Evolutionary conservation across 2,888 invertebrate genomes (phyloP).

Genomic region (Eilema sororculum): DNA sequence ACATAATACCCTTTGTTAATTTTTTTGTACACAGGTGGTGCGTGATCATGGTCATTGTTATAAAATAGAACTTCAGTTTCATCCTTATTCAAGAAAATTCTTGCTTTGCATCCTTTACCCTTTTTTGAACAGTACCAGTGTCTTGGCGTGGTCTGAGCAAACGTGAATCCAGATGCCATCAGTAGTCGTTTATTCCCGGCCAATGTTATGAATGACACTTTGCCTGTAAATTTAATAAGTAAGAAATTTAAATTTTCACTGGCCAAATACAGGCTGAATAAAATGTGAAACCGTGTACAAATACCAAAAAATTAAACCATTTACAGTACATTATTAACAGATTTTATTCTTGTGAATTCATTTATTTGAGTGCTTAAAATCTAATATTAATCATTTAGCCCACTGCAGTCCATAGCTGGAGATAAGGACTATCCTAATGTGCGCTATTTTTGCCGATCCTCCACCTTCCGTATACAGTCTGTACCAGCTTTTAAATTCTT

Average conservation of each 20-base stretch:
- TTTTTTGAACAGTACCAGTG: constrained; percentile 72
- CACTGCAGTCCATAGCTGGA: too few species aligned
- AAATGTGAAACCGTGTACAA: background rate
- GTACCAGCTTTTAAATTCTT: constrained; percentile 16
- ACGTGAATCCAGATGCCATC: constrained; percentile 67
- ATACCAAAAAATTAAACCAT: background rate
- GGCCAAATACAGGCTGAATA: background rate
- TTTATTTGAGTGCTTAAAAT: background rate
- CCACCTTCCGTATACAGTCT: too few species aligned
- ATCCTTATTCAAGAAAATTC: constrained; percentile 54
- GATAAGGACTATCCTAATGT: too few species aligned
- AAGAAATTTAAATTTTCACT: background rate
- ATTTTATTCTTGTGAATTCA: background rate
- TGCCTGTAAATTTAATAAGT: constrained; percentile 43
- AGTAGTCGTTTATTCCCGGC: constrained; percentile 55
- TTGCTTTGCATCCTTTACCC: constrained; percentile 66
- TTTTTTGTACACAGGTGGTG: constrained; percentile 56
- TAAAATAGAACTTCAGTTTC: constrained; percentile 47
- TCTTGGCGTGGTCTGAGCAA: constrained; percentile 55
- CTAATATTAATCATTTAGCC: too few species aligned
- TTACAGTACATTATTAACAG: background rate
- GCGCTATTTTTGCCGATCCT: too few species aligned
- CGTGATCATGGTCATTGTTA: constrained; percentile 58
- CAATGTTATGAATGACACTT: constrained; percentile 58
- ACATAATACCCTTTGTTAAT: constrained; percentile 50